A percentile compares a stretch with the other conserved stretches of the same genome.
Conservation (phyloP, 2,113 vertebrate species). For the Tamias sibiricus region DNA sequence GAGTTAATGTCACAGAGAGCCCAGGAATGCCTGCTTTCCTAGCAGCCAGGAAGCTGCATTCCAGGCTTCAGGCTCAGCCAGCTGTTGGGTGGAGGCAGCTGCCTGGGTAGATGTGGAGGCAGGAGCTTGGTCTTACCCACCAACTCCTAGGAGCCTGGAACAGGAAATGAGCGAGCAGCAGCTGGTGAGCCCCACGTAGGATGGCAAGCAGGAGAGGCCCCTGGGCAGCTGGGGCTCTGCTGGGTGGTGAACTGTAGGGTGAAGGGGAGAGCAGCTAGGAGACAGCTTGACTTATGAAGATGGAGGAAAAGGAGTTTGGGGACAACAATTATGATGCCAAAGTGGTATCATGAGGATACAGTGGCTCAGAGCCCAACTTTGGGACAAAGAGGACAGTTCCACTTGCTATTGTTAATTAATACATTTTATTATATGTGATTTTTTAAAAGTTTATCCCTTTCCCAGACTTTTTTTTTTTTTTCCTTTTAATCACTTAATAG, state of each 20-base stretch:
- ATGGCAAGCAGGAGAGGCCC: too few species aligned
- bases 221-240: too few species aligned
- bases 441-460: background rate
- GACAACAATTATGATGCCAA: background rate
- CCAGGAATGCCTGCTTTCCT: background rate
- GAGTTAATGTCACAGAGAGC: background rate
- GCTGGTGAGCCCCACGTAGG: background rate
- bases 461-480: background rate
- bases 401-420: background rate
- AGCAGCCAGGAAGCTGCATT: background rate
- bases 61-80: background rate
- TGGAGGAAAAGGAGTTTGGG: background rate
- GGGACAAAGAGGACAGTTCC: background rate
- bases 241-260: background rate
- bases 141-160: accelerated
- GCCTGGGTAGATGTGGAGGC: background rate
- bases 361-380: background rate
- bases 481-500: background rate
- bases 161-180: background rate
- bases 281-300: background rate
- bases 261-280: background rate
- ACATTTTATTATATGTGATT: too few species aligned
- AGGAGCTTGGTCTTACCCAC: accelerated
- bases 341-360: background rate
- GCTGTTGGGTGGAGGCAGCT: conserved; percentile 46